phyloP scores from a whole-genome alignment of 2,888 invertebrate genomes.

The Capitulum mitella region DNA sequence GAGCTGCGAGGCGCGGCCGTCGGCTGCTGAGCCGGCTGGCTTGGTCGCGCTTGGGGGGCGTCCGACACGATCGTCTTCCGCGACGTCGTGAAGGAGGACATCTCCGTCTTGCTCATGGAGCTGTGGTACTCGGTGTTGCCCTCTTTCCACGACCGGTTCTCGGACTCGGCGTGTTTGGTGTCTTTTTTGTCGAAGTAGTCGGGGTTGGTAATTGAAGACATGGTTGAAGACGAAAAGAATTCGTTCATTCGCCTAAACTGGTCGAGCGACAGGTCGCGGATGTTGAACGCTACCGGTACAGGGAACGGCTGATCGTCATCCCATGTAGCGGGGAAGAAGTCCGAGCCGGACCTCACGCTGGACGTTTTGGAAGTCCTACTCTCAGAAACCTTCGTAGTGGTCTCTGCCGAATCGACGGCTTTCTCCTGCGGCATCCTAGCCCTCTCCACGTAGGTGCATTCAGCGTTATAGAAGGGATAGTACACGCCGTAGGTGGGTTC shows the following conservation, averaged over 20 bases:
- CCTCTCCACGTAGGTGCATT: not conserved
- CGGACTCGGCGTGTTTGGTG: not conserved
- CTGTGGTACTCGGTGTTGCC: not conserved
- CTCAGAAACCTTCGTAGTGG: not conserved
- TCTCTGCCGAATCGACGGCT: not conserved
- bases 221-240: not conserved
- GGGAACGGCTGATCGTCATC: not conserved
- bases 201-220: not conserved
- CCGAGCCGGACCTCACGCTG: not conserved
- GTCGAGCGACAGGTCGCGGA: not conserved
- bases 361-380: not conserved
- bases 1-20: not conserved
- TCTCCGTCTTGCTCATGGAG: not conserved
- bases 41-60: not conserved
- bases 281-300: not conserved
- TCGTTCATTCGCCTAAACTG: not conserved
- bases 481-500: not conserved
- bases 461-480: not conserved
- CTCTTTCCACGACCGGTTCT: not conserved
- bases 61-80: not conserved
- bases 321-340: not conserved
- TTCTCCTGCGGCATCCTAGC: not conserved
- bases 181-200: not conserved
- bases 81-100: not conserved
- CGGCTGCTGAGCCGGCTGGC: not conserved